Percentiles rank a stretch among this genome's conserved stretches.
Evolutionary conservation across 2,888 invertebrate species (phyloP).

Genomic region (Rugalucina vietnamica): DNA sequence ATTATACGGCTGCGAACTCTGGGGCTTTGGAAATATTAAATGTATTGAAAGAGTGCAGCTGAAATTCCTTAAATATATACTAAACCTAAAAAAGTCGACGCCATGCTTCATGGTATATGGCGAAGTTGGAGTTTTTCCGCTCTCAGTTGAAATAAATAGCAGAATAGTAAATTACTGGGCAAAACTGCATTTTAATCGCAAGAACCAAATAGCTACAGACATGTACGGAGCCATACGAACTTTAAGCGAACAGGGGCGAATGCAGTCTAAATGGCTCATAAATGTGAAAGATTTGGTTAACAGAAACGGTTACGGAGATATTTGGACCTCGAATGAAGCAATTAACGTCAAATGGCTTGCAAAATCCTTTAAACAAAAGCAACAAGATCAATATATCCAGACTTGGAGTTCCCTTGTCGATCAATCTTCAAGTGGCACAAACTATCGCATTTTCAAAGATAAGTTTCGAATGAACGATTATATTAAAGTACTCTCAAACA

Average conservation of each 20-base stretch:
- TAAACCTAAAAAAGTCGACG: background rate
- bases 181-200: background rate
- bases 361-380: no score
- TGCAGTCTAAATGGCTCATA: background rate
- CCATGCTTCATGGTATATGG: background rate
- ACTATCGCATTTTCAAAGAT: background rate
- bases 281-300: background rate
- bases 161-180: background rate
- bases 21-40: background rate
- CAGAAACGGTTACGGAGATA: background rate
- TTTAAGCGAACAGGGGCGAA: background rate
- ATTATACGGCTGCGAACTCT: background rate
- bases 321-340: no score
- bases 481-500: background rate
- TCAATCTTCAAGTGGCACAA: no score
- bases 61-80: background rate
- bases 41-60: background rate
- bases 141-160: background rate
- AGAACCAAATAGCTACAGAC: background rate
- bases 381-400: no score
- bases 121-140: background rate
- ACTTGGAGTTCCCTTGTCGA: no score
- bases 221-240: background rate
- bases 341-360: no score
- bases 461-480: background rate